These are phyloP conservation scores for Coelinius sp. DNA, from an alignment of 2,888 invertebrate species.

Conservation along the genomic window DNA sequence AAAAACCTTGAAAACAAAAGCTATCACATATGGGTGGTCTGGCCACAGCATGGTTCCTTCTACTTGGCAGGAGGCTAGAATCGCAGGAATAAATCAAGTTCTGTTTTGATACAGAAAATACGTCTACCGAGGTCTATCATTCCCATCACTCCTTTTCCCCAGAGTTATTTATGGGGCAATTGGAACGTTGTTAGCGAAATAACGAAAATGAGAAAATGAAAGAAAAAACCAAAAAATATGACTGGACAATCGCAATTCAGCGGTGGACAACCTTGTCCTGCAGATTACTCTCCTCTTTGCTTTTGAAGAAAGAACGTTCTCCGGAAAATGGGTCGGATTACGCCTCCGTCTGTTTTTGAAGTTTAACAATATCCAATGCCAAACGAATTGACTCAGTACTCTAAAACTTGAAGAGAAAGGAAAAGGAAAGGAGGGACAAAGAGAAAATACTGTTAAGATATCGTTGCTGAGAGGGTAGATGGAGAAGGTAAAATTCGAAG, in stretches of 20 bases:
- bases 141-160: not conserved
- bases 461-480: not conserved
- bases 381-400: slow-evolving; percentile 24
- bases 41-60: slow-evolving; percentile 7
- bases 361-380: slow-evolving; percentile 42
- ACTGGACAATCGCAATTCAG: not conserved
- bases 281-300: too few relatives aligned
- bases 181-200: not conserved
- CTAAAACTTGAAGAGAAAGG: not conserved
- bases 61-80: not conserved
- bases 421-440: not conserved
- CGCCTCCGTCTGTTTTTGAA: slow-evolving; percentile 38
- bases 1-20: not conserved
- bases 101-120: slow-evolving; percentile 5
- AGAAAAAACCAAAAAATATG: slow-evolving; percentile 1
- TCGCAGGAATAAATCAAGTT: slow-evolving; percentile 4
- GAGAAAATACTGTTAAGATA: not conserved
- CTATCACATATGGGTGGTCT: not conserved
- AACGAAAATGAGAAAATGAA: not conserved
- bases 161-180: not conserved
- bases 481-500: not conserved
- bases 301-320: too few relatives aligned
- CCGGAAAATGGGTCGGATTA: too few relatives aligned
- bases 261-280: not conserved
- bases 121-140: not conserved